Base-by-base conservation (phyloP, 2,113 vertebrate genomes). In the Nettapus auritus region DNA sequence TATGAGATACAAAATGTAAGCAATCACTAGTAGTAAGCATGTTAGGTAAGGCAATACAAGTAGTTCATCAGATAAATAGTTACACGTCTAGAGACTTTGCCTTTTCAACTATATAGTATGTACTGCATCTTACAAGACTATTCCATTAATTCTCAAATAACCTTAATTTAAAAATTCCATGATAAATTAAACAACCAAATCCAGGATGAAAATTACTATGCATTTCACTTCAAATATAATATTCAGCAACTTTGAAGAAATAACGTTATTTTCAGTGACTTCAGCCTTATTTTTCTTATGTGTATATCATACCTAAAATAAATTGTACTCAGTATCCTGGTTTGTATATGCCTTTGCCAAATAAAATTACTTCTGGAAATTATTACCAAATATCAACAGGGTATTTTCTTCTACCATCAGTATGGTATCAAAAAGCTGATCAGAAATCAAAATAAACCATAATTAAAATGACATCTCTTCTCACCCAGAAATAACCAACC, bases 1-100 rank as follows among this genome's bases (percentile, higher is more conserved):
- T 36, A 85, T 53, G 60, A 95, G 70, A 94, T 91, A n/a, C 86
- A 89, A 94, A 93, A 86, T 4, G 1, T 63, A 94, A 96, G 89
- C 73, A 91, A 66, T 56, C 88, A 78, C 56, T 88, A 93, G 63
- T 15, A 92, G 79, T 56, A 96, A 86, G 91, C 52, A 80, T 75
- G 11, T 90, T 86, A 90, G 70, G 60, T 59, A 95, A 96, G 80
- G 78, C 67, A 90, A 36, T 75, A 84, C 9, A 89, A 66, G 28
- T 36, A 83, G 78, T 82, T 95, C 42, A 93, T 73, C 76, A 79
- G 71, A 76, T 23, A 79, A 93, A 78, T 15, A 66, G 52, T 77
- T 86, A 48, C 14, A 20, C 7, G 4, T 75, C 80, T 83, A 85
- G 52, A 93, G 70, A 88, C 76, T 78, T 85, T 92, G 52, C 36